phyloP scores from a whole-genome alignment of 1,140 invertebrate genomes.

The Drosophila triauraria region DNA sequence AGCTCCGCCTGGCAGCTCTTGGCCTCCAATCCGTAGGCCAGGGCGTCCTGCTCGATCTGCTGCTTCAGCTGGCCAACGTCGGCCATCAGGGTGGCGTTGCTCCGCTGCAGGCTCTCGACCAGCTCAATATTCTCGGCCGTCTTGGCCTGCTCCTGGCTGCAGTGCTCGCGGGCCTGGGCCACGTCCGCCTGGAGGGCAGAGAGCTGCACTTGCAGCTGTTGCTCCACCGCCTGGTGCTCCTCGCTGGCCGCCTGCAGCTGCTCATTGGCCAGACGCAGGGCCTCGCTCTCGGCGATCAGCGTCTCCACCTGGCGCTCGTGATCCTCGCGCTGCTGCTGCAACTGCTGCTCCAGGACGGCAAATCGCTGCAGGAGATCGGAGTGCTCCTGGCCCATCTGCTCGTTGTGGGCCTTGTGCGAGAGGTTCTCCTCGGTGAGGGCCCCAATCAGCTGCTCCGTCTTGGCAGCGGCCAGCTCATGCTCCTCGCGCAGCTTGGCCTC shows the following conservation, averaged over 20 bases:
- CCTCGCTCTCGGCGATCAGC: conserved; percentile 62
- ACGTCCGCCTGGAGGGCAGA: conserved; percentile 60
- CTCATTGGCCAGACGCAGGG: conserved; percentile 71
- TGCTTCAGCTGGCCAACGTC: conserved; percentile 65
- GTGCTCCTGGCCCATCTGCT: conserved; percentile 61
- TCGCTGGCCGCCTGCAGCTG: conserved; percentile 53
- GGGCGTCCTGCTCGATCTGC: conserved; percentile 80
- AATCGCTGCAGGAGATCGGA: conserved; percentile 47
- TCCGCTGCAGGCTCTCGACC: conserved; percentile 68
- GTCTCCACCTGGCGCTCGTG: conserved; percentile 72
- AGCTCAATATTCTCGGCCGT: conserved; percentile 56
- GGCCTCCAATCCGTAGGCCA: conserved; percentile 74
- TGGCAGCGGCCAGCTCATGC: conserved; percentile 51
- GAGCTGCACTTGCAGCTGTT: conserved; percentile 57
- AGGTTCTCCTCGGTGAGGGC: conserved; percentile 67
- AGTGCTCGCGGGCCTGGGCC: conserved; percentile 42
- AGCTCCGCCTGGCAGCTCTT: conserved; percentile 72
- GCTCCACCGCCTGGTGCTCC: conserved; percentile 39
- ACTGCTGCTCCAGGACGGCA: conserved; percentile 60
- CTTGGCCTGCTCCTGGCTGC: conserved; percentile 53
- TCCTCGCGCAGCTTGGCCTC: conserved; percentile 75
- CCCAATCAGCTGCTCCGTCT: conserved; percentile 70
- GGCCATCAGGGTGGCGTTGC: conserved; percentile 56
- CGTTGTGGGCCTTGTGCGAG: conserved; percentile 65
- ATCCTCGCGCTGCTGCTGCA: conserved; percentile 59